Evolutionary conservation across 2,113 vertebrate species (phyloP), one percentile per base, ranked within the genome.

Genomic region (Tetrao urogallus): DNA sequence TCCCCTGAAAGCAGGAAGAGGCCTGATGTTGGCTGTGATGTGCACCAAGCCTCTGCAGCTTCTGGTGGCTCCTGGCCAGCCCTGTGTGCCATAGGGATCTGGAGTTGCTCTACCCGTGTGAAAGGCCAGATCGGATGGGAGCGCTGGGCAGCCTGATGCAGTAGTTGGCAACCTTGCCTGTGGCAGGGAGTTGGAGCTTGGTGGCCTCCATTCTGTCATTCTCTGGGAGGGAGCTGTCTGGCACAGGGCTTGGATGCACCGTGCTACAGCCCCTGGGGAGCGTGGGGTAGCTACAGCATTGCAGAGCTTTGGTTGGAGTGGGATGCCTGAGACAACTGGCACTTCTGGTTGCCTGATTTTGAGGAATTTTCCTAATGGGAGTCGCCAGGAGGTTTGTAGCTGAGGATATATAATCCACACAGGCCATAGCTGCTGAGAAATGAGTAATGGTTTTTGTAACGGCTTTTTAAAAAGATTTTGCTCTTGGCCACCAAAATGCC

Each of bases 171-270:
- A 28, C 27, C 13, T 8, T 52, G 50, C 52, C 52, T 17, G 15
- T 17, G 27, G 15, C 27, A 54, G 27, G 52, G 27, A 5, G 52
- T 54, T 54, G 15, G 14, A 54, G 27, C 27, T 54, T 30, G 15
- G 8, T 54, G 52, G 15, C 12, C 25, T 28, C 27, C 27, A 17
- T 17, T 15, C 52, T 30, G 52, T 54, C 27, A 30, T 54, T 54
- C 27, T 54, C 3, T 17, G 27, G 17, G 54, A 65, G 36, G 18
- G 54, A 8, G 27, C 24, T 58, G 82, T 66, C 3, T 7, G 24
- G 32, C 7, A 42, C 8, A 69, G 54, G 36, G n/a, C 20, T 40
- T 38, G 34, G 15, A 14, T 20, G 10, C 3, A 0, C 0, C 0
- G 0, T 45, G 61, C 69, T 58, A n/a, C 40, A 75, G 34, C 13